Evolutionary conservation across 2,797 vertebrate genomes (phyloP).

Genomic region (Protonibea diacanthus): DNA sequence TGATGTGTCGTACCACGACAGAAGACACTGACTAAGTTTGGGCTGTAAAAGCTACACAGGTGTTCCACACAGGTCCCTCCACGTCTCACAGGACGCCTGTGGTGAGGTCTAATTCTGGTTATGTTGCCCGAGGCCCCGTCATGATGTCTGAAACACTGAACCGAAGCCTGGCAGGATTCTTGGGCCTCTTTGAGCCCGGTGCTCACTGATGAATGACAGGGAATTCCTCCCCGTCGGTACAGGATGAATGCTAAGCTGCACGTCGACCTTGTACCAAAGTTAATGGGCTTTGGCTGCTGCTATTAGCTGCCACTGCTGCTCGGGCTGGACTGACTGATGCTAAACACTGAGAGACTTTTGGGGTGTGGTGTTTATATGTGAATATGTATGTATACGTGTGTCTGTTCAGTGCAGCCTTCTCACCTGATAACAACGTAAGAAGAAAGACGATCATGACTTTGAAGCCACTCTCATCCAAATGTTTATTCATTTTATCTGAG

Average conservation of each 20-base stretch:
- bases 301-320: slow-evolving; percentile 5
- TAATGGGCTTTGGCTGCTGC: slow-evolving; percentile 49
- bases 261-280: slow-evolving; percentile 70
- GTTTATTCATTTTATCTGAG: no score
- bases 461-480: no score
- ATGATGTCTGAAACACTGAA: background rate
- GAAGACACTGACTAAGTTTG: background rate
- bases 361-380: background rate
- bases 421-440: no score
- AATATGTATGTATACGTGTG: no score
- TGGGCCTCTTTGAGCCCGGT: background rate
- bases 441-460: no score
- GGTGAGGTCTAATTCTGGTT: slow-evolving; percentile 47
- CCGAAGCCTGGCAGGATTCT: slow-evolving; percentile 19
- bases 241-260: slow-evolving; percentile 36
- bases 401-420: no score
- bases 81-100: slow-evolving; percentile 34
- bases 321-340: background rate
- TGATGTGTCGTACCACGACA: background rate
- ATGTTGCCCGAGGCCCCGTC: slow-evolving; percentile 36
- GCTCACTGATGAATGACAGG: slow-evolving; percentile 46
- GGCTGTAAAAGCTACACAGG: slow-evolving; percentile 23
- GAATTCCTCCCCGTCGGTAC: slow-evolving; percentile 17
- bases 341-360: background rate
- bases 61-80: slow-evolving; percentile 12